These are phyloP conservation scores for Drosophila rufa DNA, from an alignment of 1,140 invertebrate genomes.

Conservation along the genomic window DNA sequence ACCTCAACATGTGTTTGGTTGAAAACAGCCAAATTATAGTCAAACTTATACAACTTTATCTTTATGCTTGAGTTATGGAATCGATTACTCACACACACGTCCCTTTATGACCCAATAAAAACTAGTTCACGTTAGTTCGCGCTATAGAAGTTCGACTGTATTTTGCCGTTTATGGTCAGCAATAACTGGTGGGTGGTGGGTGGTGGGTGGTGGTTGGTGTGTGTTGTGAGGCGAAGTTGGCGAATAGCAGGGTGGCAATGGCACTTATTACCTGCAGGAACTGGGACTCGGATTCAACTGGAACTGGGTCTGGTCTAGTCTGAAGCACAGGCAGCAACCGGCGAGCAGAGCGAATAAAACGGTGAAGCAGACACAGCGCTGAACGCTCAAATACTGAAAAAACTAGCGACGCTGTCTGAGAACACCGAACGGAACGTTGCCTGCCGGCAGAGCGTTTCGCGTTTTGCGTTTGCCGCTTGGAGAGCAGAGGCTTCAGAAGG, in stretches of 20 bases:
- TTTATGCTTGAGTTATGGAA: conserved; percentile 7
- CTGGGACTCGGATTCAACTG: no score
- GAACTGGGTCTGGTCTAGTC: conserved; percentile 1
- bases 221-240: not conserved
- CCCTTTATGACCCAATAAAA: conserved; percentile 10
- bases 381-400: conserved; percentile 68
- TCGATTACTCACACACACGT: not conserved
- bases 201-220: no score
- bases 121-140: conserved; percentile 6
- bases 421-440: conserved; percentile 32
- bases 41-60: not conserved
- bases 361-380: conserved; percentile 58
- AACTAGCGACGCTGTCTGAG: conserved; percentile 36
- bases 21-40: no score
- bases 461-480: not conserved
- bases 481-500: conserved; percentile 7
- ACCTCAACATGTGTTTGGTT: not conserved
- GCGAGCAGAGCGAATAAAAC: conserved; percentile 29
- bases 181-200: not conserved
- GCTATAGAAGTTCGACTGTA: not conserved
- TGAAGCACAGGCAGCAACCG: conserved; percentile 2
- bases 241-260: not conserved
- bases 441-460: conserved; percentile 25
- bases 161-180: conserved; percentile 13
- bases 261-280: conserved; percentile 24